Evolutionary conservation across 2,113 vertebrate genomes (phyloP), one percentile per base, ranked within the genome.

Genomic region (Xiphias gladius): DNA sequence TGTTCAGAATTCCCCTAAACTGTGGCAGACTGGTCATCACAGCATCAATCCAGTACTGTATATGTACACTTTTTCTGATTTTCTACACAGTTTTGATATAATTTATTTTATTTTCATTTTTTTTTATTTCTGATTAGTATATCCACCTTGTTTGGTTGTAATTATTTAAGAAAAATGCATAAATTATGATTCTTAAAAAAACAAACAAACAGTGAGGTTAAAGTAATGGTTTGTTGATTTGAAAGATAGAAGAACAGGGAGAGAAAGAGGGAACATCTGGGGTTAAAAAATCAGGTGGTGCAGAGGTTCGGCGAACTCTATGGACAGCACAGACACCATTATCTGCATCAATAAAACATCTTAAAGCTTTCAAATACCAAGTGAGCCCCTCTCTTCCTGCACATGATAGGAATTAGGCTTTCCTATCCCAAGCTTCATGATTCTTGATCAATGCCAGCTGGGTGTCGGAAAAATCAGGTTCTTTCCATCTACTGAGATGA

Each of bases 361-460:
- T 77, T 39, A 62, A 82, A 63, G 32, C 74, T 52, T 63, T 88
- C 24, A 82, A 62, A 76, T 13, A 68, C 24, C 20, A 13, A 14
- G 22, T n/a, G 8, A 24, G 22, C 37, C 35, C 17, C 10, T 46
- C 37, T 73, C 17, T 71, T 72, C 48, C 22, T 71, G 28, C 48
- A 24, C 59, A 54, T 12, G 30, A 78, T 9, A 62, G 48, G 8
- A 76, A 73, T 74, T 35, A 76, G 16, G 46, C 66, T n/a, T 43
- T 68, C 12, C 70, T 61, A 52, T 64, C 66, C 59, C 79, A 73
- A 77, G 30, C 54, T 65, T 46, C 74, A 62, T 19, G 35, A 59
- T 11, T 61, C n/a, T 20, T 61, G 70, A 86, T 79, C 46, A 41
- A 65, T 65, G 68, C 59, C 83, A 85, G 75, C 71, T 88, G 86